A percentile compares a stretch with the other conserved stretches of the same genome.
Evolutionary conservation across 1,140 invertebrate species (phyloP).

Genomic region (Aricia agestis): DNA sequence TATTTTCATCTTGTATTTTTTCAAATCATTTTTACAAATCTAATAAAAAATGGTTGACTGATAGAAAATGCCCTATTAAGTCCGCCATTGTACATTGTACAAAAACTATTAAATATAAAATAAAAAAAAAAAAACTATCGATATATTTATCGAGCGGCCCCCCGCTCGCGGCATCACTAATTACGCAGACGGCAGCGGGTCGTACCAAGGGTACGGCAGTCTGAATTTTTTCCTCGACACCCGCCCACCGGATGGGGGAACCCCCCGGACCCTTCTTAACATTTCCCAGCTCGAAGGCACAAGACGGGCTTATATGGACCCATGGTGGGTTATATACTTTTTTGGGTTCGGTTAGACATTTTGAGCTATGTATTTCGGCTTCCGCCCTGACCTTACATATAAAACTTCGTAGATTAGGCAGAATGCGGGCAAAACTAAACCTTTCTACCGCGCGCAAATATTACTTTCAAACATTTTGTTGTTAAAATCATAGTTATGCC

Average conservation of each 20-base stretch:
- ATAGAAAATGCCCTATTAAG: too few relatives aligned
- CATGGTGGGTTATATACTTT: conserved; percentile 72
- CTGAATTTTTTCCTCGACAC: conserved; percentile 70
- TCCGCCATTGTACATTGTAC: too few relatives aligned
- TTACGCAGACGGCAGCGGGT: conserved; percentile 70
- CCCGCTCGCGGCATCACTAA: conserved; percentile 64
- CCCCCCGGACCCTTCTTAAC: conserved; percentile 71
- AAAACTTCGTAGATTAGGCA: conserved; percentile 40
- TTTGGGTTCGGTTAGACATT: conserved; percentile 68
- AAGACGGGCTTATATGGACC: conserved; percentile 68
- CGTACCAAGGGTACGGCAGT: conserved; percentile 66
- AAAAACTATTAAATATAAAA: too few relatives aligned
- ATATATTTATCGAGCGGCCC: conserved; percentile 43
- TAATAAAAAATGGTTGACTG: too few relatives aligned
- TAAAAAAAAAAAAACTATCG: conserved; percentile 21
- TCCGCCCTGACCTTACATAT: conserved; percentile 53
- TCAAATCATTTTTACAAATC: too few relatives aligned
- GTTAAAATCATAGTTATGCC: not conserved
- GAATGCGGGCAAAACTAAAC: conserved; percentile 26
- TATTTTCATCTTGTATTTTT: too few relatives aligned
- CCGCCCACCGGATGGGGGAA: conserved; percentile 57
- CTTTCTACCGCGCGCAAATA: not conserved
- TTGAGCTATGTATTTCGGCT: conserved; percentile 63
- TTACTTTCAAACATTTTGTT: not conserved
- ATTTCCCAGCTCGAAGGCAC: conserved; percentile 67